Conservation (phyloP, 2,888 invertebrate genomes). For the Drosophila koepferae region DNA sequence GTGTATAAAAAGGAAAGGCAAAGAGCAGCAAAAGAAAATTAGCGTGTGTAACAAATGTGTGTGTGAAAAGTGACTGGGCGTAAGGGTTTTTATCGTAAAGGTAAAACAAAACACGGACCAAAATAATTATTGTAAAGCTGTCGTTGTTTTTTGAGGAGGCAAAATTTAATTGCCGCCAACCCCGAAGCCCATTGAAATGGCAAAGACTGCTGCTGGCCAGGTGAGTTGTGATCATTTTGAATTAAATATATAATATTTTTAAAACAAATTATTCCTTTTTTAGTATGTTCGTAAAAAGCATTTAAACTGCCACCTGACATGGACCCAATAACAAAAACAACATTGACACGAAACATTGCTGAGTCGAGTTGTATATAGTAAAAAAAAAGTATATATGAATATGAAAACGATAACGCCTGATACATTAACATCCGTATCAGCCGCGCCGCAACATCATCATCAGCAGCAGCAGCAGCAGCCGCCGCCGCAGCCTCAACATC, state of each 20-base stretch:
- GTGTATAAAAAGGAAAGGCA: constrained; percentile 47
- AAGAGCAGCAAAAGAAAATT: constrained; percentile 54
- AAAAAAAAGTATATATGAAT: constrained; percentile 24
- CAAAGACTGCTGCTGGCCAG: constrained; percentile 77
- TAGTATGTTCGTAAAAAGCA: constrained; percentile 76
- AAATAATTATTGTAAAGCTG: constrained; percentile 36
- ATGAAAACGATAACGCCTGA: constrained; percentile 79
- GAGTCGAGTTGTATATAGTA: constrained; percentile 59
- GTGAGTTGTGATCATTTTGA: constrained; percentile 44
- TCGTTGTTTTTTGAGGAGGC: constrained; percentile 27
- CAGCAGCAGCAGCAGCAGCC: constrained; percentile 27
- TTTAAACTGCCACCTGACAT: constrained; percentile 59
- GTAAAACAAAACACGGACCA: constrained; percentile 36
- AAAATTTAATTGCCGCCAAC: constrained; percentile 26
- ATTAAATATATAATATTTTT: neutral
- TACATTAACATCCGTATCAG: constrained; percentile 57
- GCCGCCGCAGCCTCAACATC: constrained; percentile 22
- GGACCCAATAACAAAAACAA: constrained; percentile 43
- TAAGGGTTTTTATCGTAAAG: constrained; percentile 39
- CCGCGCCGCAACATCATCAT: constrained; percentile 36
- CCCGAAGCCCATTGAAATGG: constrained; percentile 57
- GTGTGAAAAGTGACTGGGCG: constrained; percentile 37
- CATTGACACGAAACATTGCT: constrained; percentile 25
- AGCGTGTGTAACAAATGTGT: constrained; percentile 56
- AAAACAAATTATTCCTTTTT: neutral